Conservation (phyloP, 2,888 invertebrate genomes). For the Ceriagrion tenellum region DNA sequence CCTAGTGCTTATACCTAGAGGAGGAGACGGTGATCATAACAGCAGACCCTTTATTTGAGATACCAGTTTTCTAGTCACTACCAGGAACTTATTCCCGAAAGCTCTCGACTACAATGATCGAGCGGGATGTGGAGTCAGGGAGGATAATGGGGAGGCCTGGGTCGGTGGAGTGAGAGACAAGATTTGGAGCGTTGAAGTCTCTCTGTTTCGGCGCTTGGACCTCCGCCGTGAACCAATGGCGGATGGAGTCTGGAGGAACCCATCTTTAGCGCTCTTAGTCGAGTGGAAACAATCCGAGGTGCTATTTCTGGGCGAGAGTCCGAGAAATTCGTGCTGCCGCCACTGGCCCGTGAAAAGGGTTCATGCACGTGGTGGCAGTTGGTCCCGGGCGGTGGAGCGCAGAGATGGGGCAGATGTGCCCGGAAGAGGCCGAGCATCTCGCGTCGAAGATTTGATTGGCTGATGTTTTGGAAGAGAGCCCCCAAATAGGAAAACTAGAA, state of each 20-base stretch:
- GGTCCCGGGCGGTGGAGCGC: no score
- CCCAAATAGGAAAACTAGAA: no score
- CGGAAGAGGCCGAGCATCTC: neutral
- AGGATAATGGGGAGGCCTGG: neutral
- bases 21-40: no score
- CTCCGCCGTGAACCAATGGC: neutral
- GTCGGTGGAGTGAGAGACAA: neutral
- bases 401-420: neutral
- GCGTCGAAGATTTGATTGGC: neutral
- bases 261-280: neutral
- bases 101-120: no score
- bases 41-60: no score
- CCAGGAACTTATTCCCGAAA: no score
- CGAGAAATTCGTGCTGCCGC: neutral
- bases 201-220: neutral
- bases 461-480: no score
- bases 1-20: no score
- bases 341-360: constrained; percentile 43
- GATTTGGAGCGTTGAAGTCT: constrained; percentile 9
- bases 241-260: neutral
- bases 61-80: no score
- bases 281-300: neutral
- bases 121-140: neutral
- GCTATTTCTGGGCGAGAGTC: neutral
- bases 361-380: neutral